Base-by-base conservation (phyloP, 2,888 invertebrate genomes). In the Alsophila aescularia region DNA sequence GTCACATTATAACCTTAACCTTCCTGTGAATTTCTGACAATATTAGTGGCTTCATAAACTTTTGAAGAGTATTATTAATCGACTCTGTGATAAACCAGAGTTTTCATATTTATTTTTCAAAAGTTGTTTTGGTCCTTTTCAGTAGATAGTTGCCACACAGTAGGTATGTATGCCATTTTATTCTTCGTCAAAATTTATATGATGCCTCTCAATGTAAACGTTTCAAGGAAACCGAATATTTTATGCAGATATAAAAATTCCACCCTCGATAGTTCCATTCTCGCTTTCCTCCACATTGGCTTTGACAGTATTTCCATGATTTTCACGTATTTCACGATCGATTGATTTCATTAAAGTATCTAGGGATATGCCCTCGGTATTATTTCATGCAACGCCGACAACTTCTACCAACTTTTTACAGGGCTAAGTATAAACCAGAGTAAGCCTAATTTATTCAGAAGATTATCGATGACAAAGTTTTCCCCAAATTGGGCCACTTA, bases 261-360 rank as follows among this genome's bases (percentile, higher is more conserved):
- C 66, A 64, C 67, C 64, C 66, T 55, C 67, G 66, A 73, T 79
- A 75, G 73, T 78, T 75, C 64, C 62, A 57, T 69, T 73, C 68
- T 62, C 69, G 62, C 73, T 60, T 64, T 64, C 68, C 62, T 60
- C 52, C 60, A 45, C 69, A 69, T 64, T 65, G 63, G 60, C 66
- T 68, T 68, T 73, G 74, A 75, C 77, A 75, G 74, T 72, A 79
- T 79, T 80, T 77, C 78, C 76, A 74, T 78, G 73, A 74, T 77
- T 75, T 69, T 67, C 69, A 72, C 75, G 70, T 75, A 75, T 77
- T 74, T 76, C 68, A 67, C 71, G 61, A 66, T 51, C 72, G 68
- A 77, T 72, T 77, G 70, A 73, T 67, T 76, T 72, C 50, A 51
- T 60, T 70, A 70, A 37, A 55, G 24, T 36, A 41, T 41, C 45